phyloP scores from a whole-genome alignment of 2,888 invertebrate species.

The Sussaba pulchella region DNA sequence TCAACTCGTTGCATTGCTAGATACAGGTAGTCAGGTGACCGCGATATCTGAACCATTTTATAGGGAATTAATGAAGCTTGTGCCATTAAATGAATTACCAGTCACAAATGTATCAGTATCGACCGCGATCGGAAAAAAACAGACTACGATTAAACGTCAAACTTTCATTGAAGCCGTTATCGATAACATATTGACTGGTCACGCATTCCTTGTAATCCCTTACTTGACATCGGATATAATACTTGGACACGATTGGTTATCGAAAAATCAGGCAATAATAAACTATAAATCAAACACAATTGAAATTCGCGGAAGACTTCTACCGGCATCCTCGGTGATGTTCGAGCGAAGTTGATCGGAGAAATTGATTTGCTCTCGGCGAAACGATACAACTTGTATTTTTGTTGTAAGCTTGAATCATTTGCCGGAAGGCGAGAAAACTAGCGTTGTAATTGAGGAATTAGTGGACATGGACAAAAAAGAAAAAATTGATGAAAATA shows the following conservation, averaged over 20 bases:
- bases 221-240: constrained; percentile 32
- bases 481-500: too few relatives aligned
- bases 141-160: constrained; percentile 37
- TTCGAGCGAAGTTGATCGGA: constrained; percentile 12
- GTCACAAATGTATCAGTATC: constrained; percentile 45
- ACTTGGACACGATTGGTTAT: constrained; percentile 39
- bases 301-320: constrained; percentile 29
- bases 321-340: neutral
- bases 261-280: constrained; percentile 32
- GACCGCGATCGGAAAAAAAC: constrained; percentile 60
- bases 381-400: neutral
- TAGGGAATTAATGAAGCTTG: constrained; percentile 12
- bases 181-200: neutral
- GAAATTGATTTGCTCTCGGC: neutral
- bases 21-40: constrained; percentile 62
- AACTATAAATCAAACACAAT: constrained; percentile 40
- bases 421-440: too few relatives aligned
- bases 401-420: constrained; percentile 1
- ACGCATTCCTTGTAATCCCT: constrained; percentile 22
- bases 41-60: constrained; percentile 56
- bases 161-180: constrained; percentile 13
- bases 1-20: constrained; percentile 39
- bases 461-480: too few relatives aligned
- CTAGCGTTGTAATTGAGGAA: too few relatives aligned
- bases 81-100: constrained; percentile 29